Evolutionary conservation across 2,113 vertebrate genomes (phyloP), one percentile per base, ranked within the genome.

Genomic region (Rhea americana): DNA sequence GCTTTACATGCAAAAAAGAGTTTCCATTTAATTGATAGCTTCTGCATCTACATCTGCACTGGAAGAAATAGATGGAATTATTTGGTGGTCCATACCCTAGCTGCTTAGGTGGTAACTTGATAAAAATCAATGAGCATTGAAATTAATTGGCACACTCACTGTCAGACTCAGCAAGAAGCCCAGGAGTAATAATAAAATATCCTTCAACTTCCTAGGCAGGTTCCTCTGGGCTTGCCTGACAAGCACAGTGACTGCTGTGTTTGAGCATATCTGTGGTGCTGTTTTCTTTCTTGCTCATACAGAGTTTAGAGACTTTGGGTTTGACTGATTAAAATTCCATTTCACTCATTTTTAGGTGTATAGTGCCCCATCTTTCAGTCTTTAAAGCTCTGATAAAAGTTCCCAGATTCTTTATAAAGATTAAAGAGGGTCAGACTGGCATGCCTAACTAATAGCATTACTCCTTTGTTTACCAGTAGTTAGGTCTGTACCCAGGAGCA

Each of bases 391-490:
- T 94, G 70, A 47, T 51, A 41, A 35, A 78, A 82, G 81, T 70
- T 78, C 62, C 48, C 53, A 87, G 53, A 94, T 53, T 87, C 72
- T 65, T 87, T 47, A 66, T 0, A 76, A 66, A 67, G 62, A 89
- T 82, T 92, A 87, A 79, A 89, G 58, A 91, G 53, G 58, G 84
- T 87, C 83, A 85, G 30, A 37, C 92, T 58, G n/a, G 28, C 86
- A 8, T 79, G 81, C 58, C 55, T 66, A 88, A 61, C 45, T 91
- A 91, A 79, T 26, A 73, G 39, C 41, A 79, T 79, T 91, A 70
- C 74, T 92, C 80, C 35, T 94, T 75, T 88, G 90, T 88, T 94
- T 88, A 93, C 47, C 77, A 71, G 87, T 81, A 86, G 94, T 75
- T 51, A 88, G 41, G 80, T 59, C 73, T 0, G 3, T 91, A 90